These are phyloP conservation scores for Sebastes kiyomatsui DNA, from an alignment of 2,797 vertebrate genomes.

Conservation along the genomic window DNA sequence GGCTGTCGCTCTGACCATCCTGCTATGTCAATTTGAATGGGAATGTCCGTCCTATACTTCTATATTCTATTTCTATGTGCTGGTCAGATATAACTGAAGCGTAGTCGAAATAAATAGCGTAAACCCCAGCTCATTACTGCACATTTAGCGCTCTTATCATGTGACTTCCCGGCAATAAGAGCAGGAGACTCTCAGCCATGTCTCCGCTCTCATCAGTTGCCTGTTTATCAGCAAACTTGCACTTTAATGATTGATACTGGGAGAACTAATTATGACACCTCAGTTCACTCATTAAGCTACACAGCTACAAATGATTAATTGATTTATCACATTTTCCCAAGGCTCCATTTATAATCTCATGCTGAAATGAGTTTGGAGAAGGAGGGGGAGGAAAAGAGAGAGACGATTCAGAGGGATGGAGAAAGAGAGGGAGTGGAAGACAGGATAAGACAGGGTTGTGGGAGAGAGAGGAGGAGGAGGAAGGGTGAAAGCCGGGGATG, in stretches of 20 bases:
- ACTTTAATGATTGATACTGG: conserved; percentile 82
- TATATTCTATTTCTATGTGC: neutral
- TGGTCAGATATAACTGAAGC: conserved; percentile 4
- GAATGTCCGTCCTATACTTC: too few relatives aligned
- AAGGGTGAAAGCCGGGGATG: conserved; percentile 11
- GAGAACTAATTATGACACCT: conserved; percentile 83
- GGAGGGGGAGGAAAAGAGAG: conserved; percentile 19
- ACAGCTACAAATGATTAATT: conserved; percentile 85
- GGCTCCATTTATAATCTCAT: conserved; percentile 85
- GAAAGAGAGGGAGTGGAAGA: neutral
- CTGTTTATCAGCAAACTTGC: conserved; percentile 78
- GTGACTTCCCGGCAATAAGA: conserved; percentile 32
- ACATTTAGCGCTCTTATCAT: conserved; percentile 44
- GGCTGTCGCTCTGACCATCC: too few relatives aligned
- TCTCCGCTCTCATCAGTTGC: conserved; percentile 65
- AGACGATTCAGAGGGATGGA: conserved; percentile 2
- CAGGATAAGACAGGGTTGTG: neutral
- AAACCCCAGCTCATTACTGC: conserved; percentile 55
- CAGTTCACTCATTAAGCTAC: conserved; percentile 81
- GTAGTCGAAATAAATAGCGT: conserved; percentile 10
- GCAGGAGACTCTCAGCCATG: conserved; percentile 38
- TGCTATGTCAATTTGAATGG: too few relatives aligned
- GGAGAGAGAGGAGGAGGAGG: neutral
- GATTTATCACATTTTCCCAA: conserved; percentile 85
- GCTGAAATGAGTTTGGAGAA: conserved; percentile 75